These are phyloP conservation scores for Zeuzera pyrina DNA, from an alignment of 2,888 invertebrate genomes.

Conservation along the genomic window DNA sequence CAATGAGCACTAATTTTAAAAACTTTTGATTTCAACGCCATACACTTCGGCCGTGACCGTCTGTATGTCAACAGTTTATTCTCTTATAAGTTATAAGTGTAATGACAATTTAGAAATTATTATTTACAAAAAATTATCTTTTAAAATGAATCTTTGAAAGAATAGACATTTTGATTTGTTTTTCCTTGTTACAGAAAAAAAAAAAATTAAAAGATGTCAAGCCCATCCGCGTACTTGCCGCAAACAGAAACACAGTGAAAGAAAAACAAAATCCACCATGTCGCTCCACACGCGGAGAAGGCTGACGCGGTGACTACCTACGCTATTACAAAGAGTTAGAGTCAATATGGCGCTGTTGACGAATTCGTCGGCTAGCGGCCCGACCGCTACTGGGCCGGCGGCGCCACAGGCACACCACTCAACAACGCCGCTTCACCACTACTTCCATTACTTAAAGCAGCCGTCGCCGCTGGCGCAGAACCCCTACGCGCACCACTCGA, in stretches of 20 bases:
- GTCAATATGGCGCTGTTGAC: slow-evolving; percentile 65
- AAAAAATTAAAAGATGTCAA: no score
- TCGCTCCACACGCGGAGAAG: slow-evolving; percentile 43
- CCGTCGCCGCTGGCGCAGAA: slow-evolving; percentile 66
- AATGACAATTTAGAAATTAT: no score
- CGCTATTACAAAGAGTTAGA: slow-evolving; percentile 6
- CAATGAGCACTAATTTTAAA: no score
- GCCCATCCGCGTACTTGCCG: no score
- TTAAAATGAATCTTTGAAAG: no score
- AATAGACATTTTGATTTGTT: no score
- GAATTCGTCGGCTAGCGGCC: slow-evolving; percentile 53
- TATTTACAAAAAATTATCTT: no score
- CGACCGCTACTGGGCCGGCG: slow-evolving; percentile 45
- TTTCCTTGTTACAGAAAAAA: no score
- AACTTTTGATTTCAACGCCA: no score
- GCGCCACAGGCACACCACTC: slow-evolving; percentile 63
- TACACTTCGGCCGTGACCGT: no score
- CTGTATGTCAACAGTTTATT: no score
- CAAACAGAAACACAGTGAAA: background rate
- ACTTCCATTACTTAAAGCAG: slow-evolving; percentile 73
- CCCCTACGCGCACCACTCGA: slow-evolving; percentile 60
- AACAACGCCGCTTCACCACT: slow-evolving; percentile 69
- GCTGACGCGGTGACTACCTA: slow-evolving; percentile 52
- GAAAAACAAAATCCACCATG: slow-evolving; percentile 18
- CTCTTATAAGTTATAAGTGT: no score